These are phyloP conservation scores for Apamea epomidion DNA, from an alignment of 2,888 invertebrate genomes.

Conservation along the genomic window DNA sequence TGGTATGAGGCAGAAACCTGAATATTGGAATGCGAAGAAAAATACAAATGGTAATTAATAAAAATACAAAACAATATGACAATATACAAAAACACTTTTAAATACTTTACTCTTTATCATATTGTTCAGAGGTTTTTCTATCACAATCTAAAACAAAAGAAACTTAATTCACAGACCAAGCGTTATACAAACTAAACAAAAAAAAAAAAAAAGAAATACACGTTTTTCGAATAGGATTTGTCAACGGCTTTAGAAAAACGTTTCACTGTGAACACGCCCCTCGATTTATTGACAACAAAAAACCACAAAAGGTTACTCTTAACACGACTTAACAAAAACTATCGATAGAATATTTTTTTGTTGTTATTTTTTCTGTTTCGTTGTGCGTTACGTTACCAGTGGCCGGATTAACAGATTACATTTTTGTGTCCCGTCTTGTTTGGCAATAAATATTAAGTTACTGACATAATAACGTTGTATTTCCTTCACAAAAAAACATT, in stretches of 20 bases:
- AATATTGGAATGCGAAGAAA: neutral
- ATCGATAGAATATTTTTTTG: conserved; percentile 5
- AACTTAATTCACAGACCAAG: conserved; percentile 32
- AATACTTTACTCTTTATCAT: neutral
- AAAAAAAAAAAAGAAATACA: conserved; percentile 29
- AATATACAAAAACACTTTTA: neutral
- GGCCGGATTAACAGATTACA: conserved; percentile 30
- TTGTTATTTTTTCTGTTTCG: neutral
- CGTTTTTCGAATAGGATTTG: conserved; percentile 60
- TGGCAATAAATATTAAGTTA: conserved; percentile 30
- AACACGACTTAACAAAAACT: conserved; percentile 55
- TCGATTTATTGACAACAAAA: conserved; percentile 69
- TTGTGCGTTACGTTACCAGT: conserved; percentile 39
- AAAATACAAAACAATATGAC: neutral
- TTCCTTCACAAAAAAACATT: conserved; percentile 33
- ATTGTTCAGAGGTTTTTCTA: conserved; percentile 5
- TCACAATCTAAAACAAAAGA: conserved; percentile 32
- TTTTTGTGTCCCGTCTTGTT: conserved; percentile 25
- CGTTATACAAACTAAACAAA: conserved; percentile 17
- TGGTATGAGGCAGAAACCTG: neutral
- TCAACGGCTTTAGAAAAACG: conserved; percentile 69
- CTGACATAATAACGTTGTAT: conserved; percentile 48
- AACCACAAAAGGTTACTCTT: conserved; percentile 65
- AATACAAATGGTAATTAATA: neutral
- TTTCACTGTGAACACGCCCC: conserved; percentile 68